Conservation (phyloP, 2,113 vertebrate genomes). For the Calidris pygmaea region DNA sequence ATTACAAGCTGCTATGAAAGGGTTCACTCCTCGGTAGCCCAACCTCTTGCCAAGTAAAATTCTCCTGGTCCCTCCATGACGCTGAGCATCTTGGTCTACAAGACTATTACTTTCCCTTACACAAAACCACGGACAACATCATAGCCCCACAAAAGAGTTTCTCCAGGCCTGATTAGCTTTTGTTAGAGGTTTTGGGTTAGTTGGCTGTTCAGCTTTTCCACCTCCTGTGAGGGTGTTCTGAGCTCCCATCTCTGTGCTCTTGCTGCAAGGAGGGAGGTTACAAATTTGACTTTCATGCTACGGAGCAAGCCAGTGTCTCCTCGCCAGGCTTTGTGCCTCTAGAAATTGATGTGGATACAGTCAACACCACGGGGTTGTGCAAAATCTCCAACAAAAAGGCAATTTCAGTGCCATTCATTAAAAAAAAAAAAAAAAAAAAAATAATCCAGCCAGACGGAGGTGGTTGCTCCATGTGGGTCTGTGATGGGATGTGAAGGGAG, state of each 20-base stretch:
- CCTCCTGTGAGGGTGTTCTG: not conserved
- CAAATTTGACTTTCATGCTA: not conserved
- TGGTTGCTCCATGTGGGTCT: not conserved
- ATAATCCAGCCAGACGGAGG: not conserved
- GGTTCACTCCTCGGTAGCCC: not conserved
- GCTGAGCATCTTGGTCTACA: not conserved
- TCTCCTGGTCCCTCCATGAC: fast-evolving
- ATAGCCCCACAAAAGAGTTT: not conserved
- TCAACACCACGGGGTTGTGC: not conserved
- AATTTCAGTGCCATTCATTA: not conserved
- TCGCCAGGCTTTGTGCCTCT: not conserved
- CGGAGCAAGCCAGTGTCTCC: not conserved
- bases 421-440: not conserved
- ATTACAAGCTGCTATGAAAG: fast-evolving
- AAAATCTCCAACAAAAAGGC: not conserved
- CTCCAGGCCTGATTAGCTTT: not conserved
- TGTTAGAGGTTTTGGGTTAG: not conserved
- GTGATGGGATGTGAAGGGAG: not conserved
- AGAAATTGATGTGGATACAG: not conserved
- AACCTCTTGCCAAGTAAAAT: not conserved
- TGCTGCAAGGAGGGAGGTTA: not conserved
- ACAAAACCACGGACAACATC: not conserved
- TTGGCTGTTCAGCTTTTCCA: not conserved
- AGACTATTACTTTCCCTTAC: not conserved
- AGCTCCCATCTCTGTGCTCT: not conserved